phyloP scores from a whole-genome alignment of 2,888 invertebrate genomes.

The Leucania comma region DNA sequence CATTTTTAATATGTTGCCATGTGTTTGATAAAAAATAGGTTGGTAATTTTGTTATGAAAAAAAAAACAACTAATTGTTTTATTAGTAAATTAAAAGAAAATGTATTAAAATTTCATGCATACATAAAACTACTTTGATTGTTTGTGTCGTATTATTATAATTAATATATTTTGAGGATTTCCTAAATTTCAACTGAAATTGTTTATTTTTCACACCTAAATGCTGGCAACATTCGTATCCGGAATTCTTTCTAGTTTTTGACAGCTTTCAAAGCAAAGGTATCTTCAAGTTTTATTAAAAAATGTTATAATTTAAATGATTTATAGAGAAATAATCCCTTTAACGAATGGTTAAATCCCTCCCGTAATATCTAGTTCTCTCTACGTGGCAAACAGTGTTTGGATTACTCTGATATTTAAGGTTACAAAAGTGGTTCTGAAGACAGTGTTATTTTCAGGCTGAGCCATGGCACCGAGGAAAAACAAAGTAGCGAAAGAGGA shows the following conservation, averaged over 20 bases:
- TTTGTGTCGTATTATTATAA: background rate
- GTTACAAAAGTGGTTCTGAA: conserved; percentile 83
- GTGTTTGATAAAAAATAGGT: no score
- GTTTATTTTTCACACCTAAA: background rate
- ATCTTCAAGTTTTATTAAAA: conserved; percentile 74
- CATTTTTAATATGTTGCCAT: conserved; percentile 14
- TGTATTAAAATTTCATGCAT: background rate
- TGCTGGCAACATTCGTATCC: conserved; percentile 51
- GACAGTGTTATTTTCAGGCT: conserved; percentile 86
- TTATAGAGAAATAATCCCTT: conserved; percentile 72
- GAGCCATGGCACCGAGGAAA: conserved; percentile 98
- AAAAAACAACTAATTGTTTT: background rate
- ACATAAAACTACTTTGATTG: rapidly evolving
- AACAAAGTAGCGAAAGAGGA: conserved; percentile 99
- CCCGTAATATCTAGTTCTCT: conserved; percentile 46
- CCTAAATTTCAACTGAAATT: background rate
- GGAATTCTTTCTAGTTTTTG: conserved; percentile 85
- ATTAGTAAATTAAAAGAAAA: background rate
- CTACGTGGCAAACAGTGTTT: conserved; percentile 62
- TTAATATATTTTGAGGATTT: background rate
- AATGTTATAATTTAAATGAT: conserved; percentile 65
- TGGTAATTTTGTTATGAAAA: background rate
- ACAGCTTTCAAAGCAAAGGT: conserved; percentile 89
- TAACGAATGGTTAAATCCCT: conserved; percentile 48
- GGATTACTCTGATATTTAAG: conserved; percentile 84